These are phyloP conservation scores for Protosalanx chinensis DNA, from an alignment of 2,797 vertebrate genomes.

Conservation along the genomic window DNA sequence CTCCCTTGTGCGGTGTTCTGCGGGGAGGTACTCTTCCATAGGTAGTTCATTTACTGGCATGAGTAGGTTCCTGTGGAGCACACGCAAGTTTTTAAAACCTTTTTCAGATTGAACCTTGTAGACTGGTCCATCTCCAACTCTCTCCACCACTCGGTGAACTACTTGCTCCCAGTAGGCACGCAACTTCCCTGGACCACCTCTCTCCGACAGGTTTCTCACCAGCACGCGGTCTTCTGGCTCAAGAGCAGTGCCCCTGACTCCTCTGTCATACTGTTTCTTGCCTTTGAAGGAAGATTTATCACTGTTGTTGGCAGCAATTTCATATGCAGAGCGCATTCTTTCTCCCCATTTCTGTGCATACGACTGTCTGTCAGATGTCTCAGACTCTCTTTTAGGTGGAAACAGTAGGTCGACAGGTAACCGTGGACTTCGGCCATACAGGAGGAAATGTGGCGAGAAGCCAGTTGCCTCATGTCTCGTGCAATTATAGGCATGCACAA, in stretches of 20 bases:
- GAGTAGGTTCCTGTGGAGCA: conserved; percentile 2
- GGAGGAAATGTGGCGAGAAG: conserved; percentile 15
- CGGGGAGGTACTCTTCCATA: not conserved
- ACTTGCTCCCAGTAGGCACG: conserved; percentile 20
- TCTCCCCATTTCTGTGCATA: not conserved
- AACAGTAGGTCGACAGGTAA: conserved; percentile 21
- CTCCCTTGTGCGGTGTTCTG: too few species aligned
- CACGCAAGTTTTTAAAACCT: not conserved
- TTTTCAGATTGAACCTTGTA: conserved; percentile 19
- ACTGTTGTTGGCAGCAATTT: conserved; percentile 17
- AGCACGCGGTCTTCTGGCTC: conserved; percentile 22
- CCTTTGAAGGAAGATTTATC: conserved; percentile 13
- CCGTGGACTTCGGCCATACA: conserved; percentile 8
- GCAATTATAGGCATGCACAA: conserved; percentile 22
- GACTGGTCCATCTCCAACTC: conserved; percentile 10
- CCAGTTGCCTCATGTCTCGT: not conserved
- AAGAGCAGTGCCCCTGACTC: not conserved
- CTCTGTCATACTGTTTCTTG: conserved; percentile 10
- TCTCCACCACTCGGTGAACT: conserved; percentile 7
- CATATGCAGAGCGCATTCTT: conserved; percentile 18
- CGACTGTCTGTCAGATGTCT: not conserved
- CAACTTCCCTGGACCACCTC: conserved; percentile 24
- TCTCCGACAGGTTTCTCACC: conserved; percentile 16
- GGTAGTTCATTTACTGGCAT: not conserved
- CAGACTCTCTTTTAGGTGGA: not conserved